phyloP scores from a whole-genome alignment of 1,140 invertebrate species.

The Danaus melanippus region DNA sequence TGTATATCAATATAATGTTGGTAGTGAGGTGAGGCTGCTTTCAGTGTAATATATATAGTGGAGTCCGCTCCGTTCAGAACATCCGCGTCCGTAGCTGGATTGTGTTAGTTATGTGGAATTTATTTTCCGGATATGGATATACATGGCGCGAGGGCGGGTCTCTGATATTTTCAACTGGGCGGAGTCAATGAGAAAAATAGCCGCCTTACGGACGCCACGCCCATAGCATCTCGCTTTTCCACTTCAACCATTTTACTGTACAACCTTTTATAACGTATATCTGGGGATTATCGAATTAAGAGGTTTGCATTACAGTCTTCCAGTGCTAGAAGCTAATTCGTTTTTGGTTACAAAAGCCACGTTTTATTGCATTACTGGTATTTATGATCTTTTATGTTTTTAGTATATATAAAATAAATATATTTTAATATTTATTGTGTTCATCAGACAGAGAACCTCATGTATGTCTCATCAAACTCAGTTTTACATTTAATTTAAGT shows the following conservation, averaged over 20 bases:
- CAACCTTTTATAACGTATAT: constrained; percentile 36
- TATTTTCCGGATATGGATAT: constrained; percentile 18
- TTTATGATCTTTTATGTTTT: too few relatives aligned
- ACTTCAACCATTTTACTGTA: constrained; percentile 37
- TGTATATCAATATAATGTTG: too few relatives aligned
- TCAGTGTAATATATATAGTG: not conserved
- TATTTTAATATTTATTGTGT: too few relatives aligned
- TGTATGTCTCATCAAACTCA: too few relatives aligned
- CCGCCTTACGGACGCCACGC: constrained; percentile 57
- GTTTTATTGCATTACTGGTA: too few relatives aligned
- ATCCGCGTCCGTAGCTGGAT: constrained; percentile 1
- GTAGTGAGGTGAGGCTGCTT: not conserved
- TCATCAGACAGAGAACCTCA: too few relatives aligned
- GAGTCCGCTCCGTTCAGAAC: not conserved
- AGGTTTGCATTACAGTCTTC: constrained; percentile 16
- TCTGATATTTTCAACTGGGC: constrained; percentile 52
- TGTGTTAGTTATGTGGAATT: constrained; percentile 16
- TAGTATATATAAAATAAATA: too few relatives aligned
- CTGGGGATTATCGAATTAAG: constrained; percentile 24
- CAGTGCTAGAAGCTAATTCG: not conserved
- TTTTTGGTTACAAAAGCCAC: too few relatives aligned
- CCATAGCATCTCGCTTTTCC: constrained; percentile 38
- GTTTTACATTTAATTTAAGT: too few relatives aligned
- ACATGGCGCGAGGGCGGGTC: constrained; percentile 52
- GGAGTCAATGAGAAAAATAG: constrained; percentile 59